Evolutionary conservation across 2,113 vertebrate species (phyloP).

Genomic region (Bagarius yarrelli): DNA sequence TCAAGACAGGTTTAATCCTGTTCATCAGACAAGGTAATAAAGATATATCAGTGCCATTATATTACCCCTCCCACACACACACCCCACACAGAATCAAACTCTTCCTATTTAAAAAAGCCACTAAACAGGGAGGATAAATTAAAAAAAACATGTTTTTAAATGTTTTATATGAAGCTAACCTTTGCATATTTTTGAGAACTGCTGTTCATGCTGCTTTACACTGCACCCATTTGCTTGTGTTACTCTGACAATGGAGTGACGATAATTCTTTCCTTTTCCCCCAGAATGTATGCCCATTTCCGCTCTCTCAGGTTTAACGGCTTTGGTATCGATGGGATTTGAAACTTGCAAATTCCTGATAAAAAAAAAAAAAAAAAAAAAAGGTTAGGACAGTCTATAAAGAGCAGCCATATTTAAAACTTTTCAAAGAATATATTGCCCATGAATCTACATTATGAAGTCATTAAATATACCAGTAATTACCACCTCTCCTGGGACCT

Average conservation of each 20-base stretch:
- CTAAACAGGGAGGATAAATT: not conserved
- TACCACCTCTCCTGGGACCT: slow-evolving; percentile 43
- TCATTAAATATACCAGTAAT: slow-evolving; percentile 55
- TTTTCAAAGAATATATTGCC: slow-evolving; percentile 15
- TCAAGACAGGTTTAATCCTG: not conserved
- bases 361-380: not conserved
- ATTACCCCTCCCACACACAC: not conserved
- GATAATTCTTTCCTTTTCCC: no score
- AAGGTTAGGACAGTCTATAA: slow-evolving; percentile 20
- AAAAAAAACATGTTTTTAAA: not conserved
- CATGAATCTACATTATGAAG: slow-evolving; percentile 47
- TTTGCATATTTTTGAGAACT: not conserved
- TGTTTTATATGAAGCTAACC: not conserved
- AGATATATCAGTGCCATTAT: not conserved
- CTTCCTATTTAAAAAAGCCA: not conserved
- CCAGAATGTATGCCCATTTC: not conserved
- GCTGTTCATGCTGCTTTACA: not conserved
- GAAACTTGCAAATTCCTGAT: not conserved
- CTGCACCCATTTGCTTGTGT: not conserved
- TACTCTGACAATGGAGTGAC: not conserved
- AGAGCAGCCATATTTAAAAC: slow-evolving; percentile 13
- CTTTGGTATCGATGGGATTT: not conserved
- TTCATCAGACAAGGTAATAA: not conserved
- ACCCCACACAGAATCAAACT: not conserved
- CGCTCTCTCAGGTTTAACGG: not conserved